These are phyloP conservation scores for Anaspis maculata DNA, from an alignment of 2,888 invertebrate species.

Conservation along the genomic window DNA sequence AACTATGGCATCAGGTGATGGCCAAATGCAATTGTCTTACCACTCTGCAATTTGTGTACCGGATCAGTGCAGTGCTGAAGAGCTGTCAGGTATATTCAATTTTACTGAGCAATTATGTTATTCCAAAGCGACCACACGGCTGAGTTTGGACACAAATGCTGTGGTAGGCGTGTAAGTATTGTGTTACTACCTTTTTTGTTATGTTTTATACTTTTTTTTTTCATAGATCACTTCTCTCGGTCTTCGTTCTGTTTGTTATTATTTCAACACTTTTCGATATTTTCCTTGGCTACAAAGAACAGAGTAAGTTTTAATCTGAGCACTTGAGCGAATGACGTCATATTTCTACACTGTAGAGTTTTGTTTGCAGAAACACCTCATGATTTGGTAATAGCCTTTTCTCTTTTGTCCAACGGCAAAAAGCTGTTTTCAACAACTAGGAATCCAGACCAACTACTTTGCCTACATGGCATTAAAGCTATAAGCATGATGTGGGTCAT, in stretches of 20 bases:
- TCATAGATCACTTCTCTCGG: background rate
- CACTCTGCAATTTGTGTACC: background rate
- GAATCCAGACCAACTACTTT: background rate
- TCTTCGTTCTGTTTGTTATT: background rate
- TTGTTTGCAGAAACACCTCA: too few species aligned
- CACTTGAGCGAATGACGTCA: too few species aligned
- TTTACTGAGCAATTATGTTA: background rate
- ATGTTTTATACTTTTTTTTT: background rate
- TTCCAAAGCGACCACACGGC: background rate
- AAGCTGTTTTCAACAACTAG: background rate
- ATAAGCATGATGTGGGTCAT: slow-evolving; percentile 1
- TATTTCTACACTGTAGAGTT: too few species aligned
- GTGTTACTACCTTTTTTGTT: background rate
- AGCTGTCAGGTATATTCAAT: background rate
- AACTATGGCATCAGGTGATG: too few species aligned
- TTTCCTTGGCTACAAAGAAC: background rate
- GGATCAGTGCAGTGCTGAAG: background rate
- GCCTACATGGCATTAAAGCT: background rate
- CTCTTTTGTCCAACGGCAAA: slow-evolving; percentile 1
- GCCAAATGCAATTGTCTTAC: background rate
- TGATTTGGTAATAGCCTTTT: slow-evolving; percentile 1
- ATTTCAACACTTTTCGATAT: background rate
- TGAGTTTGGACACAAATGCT: background rate
- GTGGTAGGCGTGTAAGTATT: background rate
- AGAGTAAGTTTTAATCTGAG: background rate